A percentile compares a stretch with the other conserved stretches of the same genome.
These are phyloP conservation scores for Macroteleia sp. DNA, from an alignment of 2,888 invertebrate genomes.

Conservation along the genomic window DNA sequence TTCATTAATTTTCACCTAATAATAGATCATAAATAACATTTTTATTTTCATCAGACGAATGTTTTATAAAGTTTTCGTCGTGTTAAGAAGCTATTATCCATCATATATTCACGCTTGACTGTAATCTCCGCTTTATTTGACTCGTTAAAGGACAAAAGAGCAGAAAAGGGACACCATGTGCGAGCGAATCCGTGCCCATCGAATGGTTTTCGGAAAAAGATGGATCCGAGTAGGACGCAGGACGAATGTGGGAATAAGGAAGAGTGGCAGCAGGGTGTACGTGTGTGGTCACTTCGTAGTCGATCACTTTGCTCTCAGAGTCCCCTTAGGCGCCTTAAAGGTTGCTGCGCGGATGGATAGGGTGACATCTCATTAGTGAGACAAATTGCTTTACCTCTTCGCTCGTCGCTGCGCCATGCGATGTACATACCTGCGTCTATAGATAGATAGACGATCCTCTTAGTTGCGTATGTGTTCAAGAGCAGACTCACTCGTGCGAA, in stretches of 20 bases:
- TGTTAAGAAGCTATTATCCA: slow-evolving; percentile 38
- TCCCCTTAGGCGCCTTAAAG: slow-evolving; percentile 63
- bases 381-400: slow-evolving; percentile 83
- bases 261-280: slow-evolving; percentile 40
- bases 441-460: slow-evolving; percentile 69
- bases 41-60: too few relatives aligned
- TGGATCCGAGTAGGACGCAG: slow-evolving; percentile 46
- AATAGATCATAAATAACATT: too few relatives aligned
- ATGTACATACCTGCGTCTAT: slow-evolving; percentile 64
- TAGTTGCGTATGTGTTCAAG: slow-evolving; percentile 39
- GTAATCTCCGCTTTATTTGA: slow-evolving; percentile 36
- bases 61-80: slow-evolving; percentile 2
- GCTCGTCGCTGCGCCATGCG: slow-evolving; percentile 64
- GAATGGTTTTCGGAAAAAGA: slow-evolving; percentile 52
- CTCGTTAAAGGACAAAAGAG: slow-evolving; percentile 36
- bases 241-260: slow-evolving; percentile 62
- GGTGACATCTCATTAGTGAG: slow-evolving; percentile 84
- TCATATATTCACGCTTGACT: slow-evolving; percentile 44
- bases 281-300: slow-evolving; percentile 64
- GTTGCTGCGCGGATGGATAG: slow-evolving; percentile 74
- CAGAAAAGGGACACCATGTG: slow-evolving; percentile 35
- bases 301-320: slow-evolving; percentile 58
- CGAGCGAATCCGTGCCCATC: slow-evolving; percentile 28
- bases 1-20: too few relatives aligned
- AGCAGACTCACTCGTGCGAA: slow-evolving; percentile 48